A percentile compares a stretch with the other conserved stretches of the same genome.
These are phyloP conservation scores for Lindbergichthys nudifrons DNA, from an alignment of 2,797 vertebrate species.

Conservation along the genomic window DNA sequence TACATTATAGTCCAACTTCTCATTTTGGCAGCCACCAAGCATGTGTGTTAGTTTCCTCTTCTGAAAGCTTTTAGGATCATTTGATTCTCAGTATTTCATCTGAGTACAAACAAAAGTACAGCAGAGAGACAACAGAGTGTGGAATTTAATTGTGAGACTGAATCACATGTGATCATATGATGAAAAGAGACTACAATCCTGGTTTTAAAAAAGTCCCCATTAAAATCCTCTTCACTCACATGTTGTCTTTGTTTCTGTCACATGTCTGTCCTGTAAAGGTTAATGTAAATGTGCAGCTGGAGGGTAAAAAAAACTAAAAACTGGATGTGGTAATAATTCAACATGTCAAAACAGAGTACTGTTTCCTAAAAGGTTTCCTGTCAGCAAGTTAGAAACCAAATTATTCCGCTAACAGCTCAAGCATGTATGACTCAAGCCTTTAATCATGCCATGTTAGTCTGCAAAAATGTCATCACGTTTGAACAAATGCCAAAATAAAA, in stretches of 20 bases:
- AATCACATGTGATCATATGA: constrained; percentile 13
- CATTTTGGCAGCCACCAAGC: constrained; percentile 29
- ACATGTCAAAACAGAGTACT: neutral
- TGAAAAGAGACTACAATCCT: neutral
- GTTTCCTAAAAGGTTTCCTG: constrained; percentile 40
- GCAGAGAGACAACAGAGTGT: neutral
- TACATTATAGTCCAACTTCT: constrained; percentile 51
- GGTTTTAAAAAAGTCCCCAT: neutral
- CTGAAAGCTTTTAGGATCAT: constrained; percentile 26
- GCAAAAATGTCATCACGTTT: constrained; percentile 50
- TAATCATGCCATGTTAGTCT: constrained; percentile 38
- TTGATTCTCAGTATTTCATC: constrained; percentile 18
- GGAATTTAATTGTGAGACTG: neutral
- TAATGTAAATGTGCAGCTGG: neutral
- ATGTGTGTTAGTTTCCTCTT: constrained; percentile 25
- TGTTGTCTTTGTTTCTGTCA: constrained; percentile 2
- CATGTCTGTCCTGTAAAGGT: neutral
- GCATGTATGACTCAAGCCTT: constrained; percentile 55
- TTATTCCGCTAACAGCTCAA: constrained; percentile 23
- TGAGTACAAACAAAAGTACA: neutral
- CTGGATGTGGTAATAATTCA: neutral
- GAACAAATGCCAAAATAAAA: constrained; percentile 43
- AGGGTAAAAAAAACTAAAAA: neutral
- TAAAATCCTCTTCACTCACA: constrained; percentile 1
- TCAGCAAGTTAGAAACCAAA: constrained; percentile 26